These are phyloP conservation scores for Anastatus disparis DNA, from an alignment of 1,140 invertebrate species.

Conservation along the genomic window DNA sequence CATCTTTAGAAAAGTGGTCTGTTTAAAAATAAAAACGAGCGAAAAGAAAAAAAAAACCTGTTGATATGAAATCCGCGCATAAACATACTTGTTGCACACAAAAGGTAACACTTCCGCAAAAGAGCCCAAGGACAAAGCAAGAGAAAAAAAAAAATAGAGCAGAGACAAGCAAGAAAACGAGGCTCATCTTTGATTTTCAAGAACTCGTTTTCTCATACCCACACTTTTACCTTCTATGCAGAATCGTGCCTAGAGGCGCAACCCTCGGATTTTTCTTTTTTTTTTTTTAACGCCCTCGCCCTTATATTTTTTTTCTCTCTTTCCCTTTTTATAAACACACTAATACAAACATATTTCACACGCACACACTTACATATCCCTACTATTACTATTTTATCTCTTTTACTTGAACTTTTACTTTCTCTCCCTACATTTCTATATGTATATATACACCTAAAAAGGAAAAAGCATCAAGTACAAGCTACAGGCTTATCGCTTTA, in stretches of 20 bases:
- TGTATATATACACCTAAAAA: too few species aligned
- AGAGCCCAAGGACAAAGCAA: neutral
- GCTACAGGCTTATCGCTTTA: too few species aligned
- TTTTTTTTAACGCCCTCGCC: neutral
- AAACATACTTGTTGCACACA: constrained; percentile 4
- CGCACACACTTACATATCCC: neutral
- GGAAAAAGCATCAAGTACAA: too few species aligned
- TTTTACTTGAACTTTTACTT: neutral
- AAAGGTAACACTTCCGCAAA: neutral
- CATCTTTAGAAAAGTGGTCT: too few species aligned
- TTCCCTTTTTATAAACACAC: too few species aligned
- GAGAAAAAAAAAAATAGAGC: neutral
- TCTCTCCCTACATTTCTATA: neutral
- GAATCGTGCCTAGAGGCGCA: neutral
- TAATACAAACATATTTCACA: too few species aligned
- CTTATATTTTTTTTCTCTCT: neutral
- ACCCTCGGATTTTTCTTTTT: neutral
- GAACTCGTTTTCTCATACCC: neutral
- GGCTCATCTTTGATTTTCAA: constrained; percentile 18
- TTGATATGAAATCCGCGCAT: neutral
- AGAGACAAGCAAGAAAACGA: neutral
- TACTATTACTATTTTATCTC: neutral
- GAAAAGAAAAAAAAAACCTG: constrained; percentile 3
- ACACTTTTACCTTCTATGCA: neutral
- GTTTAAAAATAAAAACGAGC: neutral